Evolutionary conservation across 2,797 vertebrate genomes (phyloP).

Genomic region (Hyperoplus immaculatus): DNA sequence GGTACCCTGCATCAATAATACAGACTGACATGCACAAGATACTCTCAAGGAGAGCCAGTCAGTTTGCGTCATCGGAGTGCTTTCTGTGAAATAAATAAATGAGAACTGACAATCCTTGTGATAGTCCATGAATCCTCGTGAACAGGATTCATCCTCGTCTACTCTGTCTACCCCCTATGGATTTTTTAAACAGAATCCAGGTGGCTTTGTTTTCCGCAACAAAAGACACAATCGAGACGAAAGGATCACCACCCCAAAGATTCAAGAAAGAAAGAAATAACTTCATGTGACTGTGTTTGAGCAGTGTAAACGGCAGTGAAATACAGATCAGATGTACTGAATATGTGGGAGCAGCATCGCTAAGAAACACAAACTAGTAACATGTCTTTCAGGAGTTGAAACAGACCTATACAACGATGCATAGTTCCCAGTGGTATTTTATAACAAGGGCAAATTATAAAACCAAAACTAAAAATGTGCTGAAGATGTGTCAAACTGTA

Average conservation of each 20-base stretch:
- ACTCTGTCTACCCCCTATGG: conserved; percentile 27
- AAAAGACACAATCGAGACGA: conserved; percentile 44
- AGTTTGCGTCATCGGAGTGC: conserved; percentile 65
- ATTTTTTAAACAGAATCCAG: conserved; percentile 54
- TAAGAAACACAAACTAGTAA: conserved; percentile 43
- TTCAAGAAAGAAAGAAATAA: conserved; percentile 38
- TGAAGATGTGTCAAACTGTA: conserved; percentile 42
- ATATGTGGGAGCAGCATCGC: conserved; percentile 45
- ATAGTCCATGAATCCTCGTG: conserved; percentile 77
- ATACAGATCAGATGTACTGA: conserved; percentile 56
- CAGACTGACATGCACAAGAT: conserved; percentile 79
- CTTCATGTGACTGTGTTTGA: conserved; percentile 41
- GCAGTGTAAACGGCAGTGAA: conserved; percentile 45
- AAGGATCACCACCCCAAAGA: conserved; percentile 42
- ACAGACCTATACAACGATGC: conserved; percentile 62
- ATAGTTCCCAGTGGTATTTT: conserved; percentile 52
- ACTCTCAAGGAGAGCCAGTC: conserved; percentile 80
- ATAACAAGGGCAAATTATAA: conserved; percentile 35
- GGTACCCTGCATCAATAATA: conserved; percentile 78
- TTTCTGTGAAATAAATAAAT: conserved; percentile 77
- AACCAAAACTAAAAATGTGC: conserved; percentile 29
- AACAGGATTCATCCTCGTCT: conserved; percentile 58
- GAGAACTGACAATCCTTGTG: conserved; percentile 81
- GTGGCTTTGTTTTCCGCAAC: conserved; percentile 53
- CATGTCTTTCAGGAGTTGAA: conserved; percentile 66